Percentiles rank a stretch among this genome's conserved stretches.
Conservation (phyloP, 2,888 invertebrate genomes). For the Sepioteuthis lessoniana region DNA sequence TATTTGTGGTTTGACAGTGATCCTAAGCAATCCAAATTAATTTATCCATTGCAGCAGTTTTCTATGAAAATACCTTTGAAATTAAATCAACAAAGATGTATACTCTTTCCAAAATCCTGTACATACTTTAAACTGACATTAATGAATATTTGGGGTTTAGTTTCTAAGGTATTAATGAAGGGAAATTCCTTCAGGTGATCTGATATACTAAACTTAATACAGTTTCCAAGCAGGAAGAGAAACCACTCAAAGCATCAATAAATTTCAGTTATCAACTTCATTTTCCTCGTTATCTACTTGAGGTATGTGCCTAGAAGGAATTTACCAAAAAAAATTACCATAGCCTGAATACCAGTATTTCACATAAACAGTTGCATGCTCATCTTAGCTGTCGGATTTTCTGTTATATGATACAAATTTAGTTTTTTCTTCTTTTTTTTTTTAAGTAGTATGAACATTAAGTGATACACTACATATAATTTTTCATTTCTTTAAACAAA, state of each 20-base stretch:
- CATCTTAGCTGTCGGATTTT: background rate
- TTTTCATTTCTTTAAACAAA: no score
- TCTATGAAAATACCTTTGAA: background rate
- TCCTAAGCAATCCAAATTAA: no score
- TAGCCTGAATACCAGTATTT: background rate
- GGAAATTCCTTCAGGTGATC: background rate
- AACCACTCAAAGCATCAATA: background rate
- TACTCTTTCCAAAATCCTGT: background rate
- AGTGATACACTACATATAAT: no score
- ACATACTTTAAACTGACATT: background rate
- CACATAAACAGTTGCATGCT: background rate
- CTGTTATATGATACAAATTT: background rate
- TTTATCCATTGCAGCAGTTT: no score
- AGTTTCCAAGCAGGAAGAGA: background rate
- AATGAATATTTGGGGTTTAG: background rate
- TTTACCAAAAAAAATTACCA: background rate
- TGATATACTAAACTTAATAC: background rate
- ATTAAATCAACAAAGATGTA: background rate
- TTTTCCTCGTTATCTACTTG: background rate
- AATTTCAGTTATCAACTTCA: background rate
- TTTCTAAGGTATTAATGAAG: background rate
- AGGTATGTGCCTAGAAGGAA: background rate
- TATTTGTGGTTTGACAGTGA: no score
- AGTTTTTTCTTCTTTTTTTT: no score
- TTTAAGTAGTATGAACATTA: no score